A percentile compares a stretch with the other conserved stretches of the same genome.
Conservation (phyloP, 2,113 vertebrate genomes). For the Elachura formosa region DNA sequence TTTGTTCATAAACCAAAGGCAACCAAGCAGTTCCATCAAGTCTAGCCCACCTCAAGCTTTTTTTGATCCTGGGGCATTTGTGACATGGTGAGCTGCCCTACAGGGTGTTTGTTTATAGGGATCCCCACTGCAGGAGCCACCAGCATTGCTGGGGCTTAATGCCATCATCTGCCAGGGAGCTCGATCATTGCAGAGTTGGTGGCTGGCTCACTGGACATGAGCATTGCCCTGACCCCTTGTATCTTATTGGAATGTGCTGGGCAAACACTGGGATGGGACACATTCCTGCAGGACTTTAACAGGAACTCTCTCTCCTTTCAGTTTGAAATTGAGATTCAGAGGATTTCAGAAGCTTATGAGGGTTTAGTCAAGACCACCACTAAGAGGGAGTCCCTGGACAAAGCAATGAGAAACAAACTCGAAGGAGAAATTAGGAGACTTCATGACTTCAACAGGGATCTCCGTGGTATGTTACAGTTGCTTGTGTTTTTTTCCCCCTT, state of each 20-base stretch:
- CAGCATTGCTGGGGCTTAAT: not conserved
- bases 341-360: constrained; percentile 84
- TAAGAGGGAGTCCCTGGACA: constrained; percentile 83
- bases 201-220: fast-evolving
- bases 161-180: not conserved
- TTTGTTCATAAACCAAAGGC: fast-evolving
- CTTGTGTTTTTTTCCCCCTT: fast-evolving
- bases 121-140: not conserved
- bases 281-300: not conserved
- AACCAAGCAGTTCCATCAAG: not conserved
- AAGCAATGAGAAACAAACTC: constrained; percentile 82
- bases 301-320: constrained; percentile 51
- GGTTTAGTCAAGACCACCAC: constrained; percentile 83
- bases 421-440: constrained; percentile 86
- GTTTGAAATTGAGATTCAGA: constrained; percentile 84
- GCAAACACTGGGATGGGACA: not conserved
- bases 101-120: not conserved
- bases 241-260: not conserved
- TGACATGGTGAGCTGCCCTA: not conserved
- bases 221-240: not conserved
- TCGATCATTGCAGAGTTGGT: not conserved
- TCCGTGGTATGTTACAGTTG: constrained; percentile 70
- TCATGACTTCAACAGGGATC: constrained; percentile 86
- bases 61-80: not conserved
- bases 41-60: not conserved